Percentiles rank a stretch among this genome's conserved stretches.
Evolutionary conservation across 2,113 vertebrate species (phyloP).

Genomic region (Nothoprocta pentlandii): DNA sequence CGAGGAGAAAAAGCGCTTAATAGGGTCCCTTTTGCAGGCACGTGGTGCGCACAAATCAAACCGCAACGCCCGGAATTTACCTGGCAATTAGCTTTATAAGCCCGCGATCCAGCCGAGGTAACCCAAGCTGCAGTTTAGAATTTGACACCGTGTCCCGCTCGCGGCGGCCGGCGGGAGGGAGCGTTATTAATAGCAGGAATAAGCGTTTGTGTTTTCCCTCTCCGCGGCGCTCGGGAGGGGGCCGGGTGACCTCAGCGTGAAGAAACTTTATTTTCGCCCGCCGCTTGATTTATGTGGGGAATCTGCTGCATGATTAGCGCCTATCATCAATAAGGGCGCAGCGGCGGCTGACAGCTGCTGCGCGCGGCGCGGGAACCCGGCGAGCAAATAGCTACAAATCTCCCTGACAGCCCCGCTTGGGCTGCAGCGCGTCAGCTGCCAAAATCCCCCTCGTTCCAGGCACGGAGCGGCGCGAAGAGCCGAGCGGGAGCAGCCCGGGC

Average conservation of each 20-base stretch:
- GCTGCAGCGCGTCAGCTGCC: conserved; percentile 79
- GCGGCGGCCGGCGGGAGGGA: background rate
- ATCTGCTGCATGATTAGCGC: conserved; percentile 79
- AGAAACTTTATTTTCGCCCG: conserved; percentile 57
- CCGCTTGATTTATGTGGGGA: conserved; percentile 78
- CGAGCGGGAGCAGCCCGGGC: background rate
- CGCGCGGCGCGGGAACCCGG: conserved; percentile 78
- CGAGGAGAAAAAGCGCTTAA: background rate
- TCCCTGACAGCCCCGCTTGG: conserved; percentile 79
- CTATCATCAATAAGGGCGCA: conserved; percentile 80
- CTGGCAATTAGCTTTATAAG: conserved; percentile 26
- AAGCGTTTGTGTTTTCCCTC: background rate
- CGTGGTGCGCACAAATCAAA: background rate
- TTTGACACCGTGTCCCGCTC: background rate
- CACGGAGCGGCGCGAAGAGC: background rate
- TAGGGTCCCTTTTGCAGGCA: background rate
- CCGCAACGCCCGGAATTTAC: background rate
- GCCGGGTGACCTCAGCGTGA: conserved; percentile 22
- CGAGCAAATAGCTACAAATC: conserved; percentile 81
- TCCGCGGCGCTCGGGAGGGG: background rate
- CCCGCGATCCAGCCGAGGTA: background rate
- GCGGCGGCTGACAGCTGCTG: conserved; percentile 75
- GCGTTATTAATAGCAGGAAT: conserved; percentile 35
- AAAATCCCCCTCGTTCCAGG: conserved; percentile 78
- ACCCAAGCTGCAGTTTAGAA: background rate